Base-by-base conservation (phyloP, 2,797 vertebrate species). In the Aythya fuligula region DNA sequence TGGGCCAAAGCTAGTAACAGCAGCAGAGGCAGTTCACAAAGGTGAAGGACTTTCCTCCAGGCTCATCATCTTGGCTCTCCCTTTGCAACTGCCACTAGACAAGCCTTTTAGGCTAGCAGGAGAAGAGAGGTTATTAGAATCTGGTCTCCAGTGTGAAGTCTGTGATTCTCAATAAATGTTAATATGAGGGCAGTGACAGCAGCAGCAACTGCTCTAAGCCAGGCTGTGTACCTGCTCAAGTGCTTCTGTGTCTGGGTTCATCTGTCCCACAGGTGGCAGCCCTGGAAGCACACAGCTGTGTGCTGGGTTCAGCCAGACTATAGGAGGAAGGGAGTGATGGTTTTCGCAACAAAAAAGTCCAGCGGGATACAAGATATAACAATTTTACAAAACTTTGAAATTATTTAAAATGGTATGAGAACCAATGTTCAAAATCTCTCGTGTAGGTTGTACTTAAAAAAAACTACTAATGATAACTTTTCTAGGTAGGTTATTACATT, bases 241-340 rank as follows among this genome's bases (percentile, higher is more conserved):
- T 34, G 54, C 28, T 75, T 67, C 77, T 41, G 39, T 34, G 43
- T 30, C 47, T 62, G 22, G 34, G 24, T 36, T 28, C 4, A 4
- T 6, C 51, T n/a, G 18, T 16, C 13, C 19, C 41, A 22, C 0
- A 1, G 30, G 18, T 56, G 71, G 34, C 51, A 75, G 25, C 41
- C 24, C 28, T 11, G 7, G 13, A 2, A 90, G 36, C 22, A 69
- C 8, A 15, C 28, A 58, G 45, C 45, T 69, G 16, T 4, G 1
- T 65, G 70, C 49, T 25, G 53, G 20, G 39, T 54, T 81, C 34
- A 49, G 22, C 6, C 4, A 1, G 9, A 0, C 0, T 5, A 6
- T 3, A 11, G 56, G 2, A 54, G 51, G 30, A 66, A 73, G n/a
- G 43, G 18, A 54, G 22, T 51, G 32, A 11, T 67, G 21, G 0